Evolutionary conservation across 2,797 vertebrate genomes (phyloP).

Genomic region (Adrianichthys oophorus): DNA sequence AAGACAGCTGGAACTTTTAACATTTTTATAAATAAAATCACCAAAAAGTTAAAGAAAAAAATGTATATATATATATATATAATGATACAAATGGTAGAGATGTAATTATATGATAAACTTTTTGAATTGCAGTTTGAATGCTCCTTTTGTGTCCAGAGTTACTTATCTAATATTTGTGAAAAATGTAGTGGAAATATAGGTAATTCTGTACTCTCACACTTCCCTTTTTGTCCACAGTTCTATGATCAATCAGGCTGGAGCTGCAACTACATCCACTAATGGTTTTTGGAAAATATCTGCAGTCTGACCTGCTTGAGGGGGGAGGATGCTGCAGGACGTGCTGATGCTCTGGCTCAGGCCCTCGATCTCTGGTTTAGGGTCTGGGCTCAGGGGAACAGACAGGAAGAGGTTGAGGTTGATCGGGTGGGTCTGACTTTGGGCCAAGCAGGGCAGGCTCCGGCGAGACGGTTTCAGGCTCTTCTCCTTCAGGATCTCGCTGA

Average conservation of each 20-base stretch:
- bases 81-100: too few species aligned
- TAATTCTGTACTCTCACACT: too few species aligned
- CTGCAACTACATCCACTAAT: constrained; percentile 4
- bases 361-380: constrained; percentile 66
- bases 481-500: constrained; percentile 94
- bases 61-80: not conserved
- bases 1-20: constrained; percentile 9
- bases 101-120: too few species aligned
- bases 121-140: too few species aligned
- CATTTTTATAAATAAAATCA: constrained; percentile 24
- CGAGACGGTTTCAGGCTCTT: constrained; percentile 92
- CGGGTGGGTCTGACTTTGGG: constrained; percentile 91
- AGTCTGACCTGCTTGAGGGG: constrained; percentile 72
- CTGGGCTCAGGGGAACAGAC: constrained; percentile 80
- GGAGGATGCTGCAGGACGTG: constrained; percentile 78
- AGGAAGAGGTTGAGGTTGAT: constrained; percentile 91
- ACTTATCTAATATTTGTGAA: too few species aligned
- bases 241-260: not conserved
- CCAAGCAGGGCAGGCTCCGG: constrained; percentile 91
- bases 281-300: constrained; percentile 1
- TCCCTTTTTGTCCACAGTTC: too few species aligned
- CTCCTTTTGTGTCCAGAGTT: too few species aligned
- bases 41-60: constrained; percentile 7
- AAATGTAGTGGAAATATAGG: too few species aligned
- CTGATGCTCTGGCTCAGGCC: constrained; percentile 75